Base-by-base conservation (phyloP, 2,113 vertebrate genomes). In the Burhinus oedicnemus region DNA sequence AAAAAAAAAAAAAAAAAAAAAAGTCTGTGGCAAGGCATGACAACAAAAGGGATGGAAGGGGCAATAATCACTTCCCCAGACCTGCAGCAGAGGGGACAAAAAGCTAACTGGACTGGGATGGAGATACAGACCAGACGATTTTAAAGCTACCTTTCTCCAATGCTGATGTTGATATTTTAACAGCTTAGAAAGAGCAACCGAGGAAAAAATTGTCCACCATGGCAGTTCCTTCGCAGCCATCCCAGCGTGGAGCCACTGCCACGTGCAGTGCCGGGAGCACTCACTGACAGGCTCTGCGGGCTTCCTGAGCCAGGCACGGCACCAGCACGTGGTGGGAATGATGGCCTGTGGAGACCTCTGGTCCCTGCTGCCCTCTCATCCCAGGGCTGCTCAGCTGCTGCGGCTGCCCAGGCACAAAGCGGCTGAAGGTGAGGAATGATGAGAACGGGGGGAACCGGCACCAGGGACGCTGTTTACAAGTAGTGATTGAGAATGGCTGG, bases 211-310 rank as follows among this genome's bases (percentile, higher is more conserved):
- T 76, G 20, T 26, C 60, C 30, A 27, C 36, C 1, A 0, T 0
- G 0, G 27, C 5, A 3, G 5, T 72, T 68, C 30, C 22, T 42
- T 68, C 54, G 8, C 34, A 47, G 40, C 32, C 2, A 0, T 19
- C 29, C 22, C 40, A 25, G 36, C 3, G 2, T 36, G 68, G 45
- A 66, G 45, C 62, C 34, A 15, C 52, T 88, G 78, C 62, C 21
- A 14, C 0, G 11, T 18, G 32, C 68, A 19, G 27, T 0, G 8
- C 74, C 8, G 2, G 49, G 16, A 49, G 12, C 55, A 32, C 13
- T 0, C 38, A 17, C 11, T 0, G 1, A 26, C 23, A 12, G n/a
- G 29, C 42, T 64, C 58, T 2, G 2, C 2, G 4, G 66, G 72
- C 36, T 69, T 3, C 1, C 61, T 1, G 12, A 55, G n/a, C 51